Conservation (phyloP, 2,113 vertebrate species). For the Neodontobutis hainanensis region DNA sequence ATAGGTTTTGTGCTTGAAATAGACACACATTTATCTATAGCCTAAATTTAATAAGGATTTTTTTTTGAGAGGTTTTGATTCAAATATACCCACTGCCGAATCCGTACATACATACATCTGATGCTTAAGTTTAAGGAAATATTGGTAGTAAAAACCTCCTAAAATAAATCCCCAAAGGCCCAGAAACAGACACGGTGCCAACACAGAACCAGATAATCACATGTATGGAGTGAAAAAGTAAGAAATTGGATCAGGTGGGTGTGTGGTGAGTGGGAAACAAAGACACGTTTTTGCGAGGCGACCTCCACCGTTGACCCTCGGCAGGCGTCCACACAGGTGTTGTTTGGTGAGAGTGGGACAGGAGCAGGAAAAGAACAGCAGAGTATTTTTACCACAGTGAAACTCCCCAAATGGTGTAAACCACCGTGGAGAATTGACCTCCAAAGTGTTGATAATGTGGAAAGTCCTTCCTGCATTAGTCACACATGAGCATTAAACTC, state of each 20-base stretch:
- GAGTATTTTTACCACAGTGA: conserved; percentile 33
- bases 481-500: conserved; percentile 31
- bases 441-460: conserved; percentile 54
- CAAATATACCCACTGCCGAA: background rate
- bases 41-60: background rate
- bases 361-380: conserved; percentile 3
- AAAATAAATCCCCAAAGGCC: no score
- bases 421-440: conserved; percentile 29
- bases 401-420: conserved; percentile 35
- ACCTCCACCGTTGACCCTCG: conserved; percentile 36
- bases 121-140: background rate
- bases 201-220: background rate
- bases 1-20: background rate
- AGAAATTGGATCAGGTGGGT: background rate
- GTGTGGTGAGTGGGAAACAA: background rate
- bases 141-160: background rate
- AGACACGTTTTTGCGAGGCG: conserved; percentile 4
- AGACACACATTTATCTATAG: no score
- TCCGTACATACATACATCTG: no score
- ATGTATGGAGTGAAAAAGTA: background rate
- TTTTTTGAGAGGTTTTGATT: background rate
- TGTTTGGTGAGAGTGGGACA: conserved; percentile 20
- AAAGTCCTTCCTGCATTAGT: conserved; percentile 47
- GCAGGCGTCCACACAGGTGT: conserved; percentile 50
- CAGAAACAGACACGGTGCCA: background rate